Evolutionary conservation across 1,140 invertebrate species (phyloP).

Genomic region (Solen grandis): DNA sequence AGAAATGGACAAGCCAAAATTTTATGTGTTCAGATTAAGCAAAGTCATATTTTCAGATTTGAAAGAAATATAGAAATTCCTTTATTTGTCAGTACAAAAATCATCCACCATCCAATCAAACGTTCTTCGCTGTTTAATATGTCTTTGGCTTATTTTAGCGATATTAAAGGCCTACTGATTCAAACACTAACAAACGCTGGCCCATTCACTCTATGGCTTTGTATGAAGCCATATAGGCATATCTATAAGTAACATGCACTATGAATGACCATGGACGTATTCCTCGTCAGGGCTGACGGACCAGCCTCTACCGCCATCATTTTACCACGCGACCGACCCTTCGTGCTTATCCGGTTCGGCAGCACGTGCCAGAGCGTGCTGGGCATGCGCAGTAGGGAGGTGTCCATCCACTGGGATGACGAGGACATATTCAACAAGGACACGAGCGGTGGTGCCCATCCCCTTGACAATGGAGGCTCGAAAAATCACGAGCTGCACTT

Average conservation of each 20-base stretch:
- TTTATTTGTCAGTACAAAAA: no score
- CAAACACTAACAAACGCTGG: no score
- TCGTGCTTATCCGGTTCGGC: constrained; percentile 52
- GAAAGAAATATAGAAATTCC: no score
- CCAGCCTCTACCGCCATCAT: constrained; percentile 24
- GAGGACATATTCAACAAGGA: constrained; percentile 27
- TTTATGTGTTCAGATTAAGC: no score
- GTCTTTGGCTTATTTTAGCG: no score
- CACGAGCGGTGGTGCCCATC: constrained; percentile 28
- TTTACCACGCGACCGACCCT: constrained; percentile 55
- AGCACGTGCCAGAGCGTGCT: constrained; percentile 56
- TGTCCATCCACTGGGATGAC: constrained; percentile 58
- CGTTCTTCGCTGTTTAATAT: no score
- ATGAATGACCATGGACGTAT: neutral
- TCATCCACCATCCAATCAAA: no score
- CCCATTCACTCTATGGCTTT: no score
- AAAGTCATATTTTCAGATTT: no score
- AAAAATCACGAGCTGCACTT: constrained; percentile 36
- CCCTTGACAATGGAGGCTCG: constrained; percentile 53
- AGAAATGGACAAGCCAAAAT: no score
- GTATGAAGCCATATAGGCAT: no score
- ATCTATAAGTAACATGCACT: neutral
- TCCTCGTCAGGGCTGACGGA: constrained; percentile 55
- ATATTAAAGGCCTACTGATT: no score
- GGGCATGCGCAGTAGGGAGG: constrained; percentile 54